phyloP scores from a whole-genome alignment of 2,888 invertebrate genomes.

The Eutolmus rufibarbis region DNA sequence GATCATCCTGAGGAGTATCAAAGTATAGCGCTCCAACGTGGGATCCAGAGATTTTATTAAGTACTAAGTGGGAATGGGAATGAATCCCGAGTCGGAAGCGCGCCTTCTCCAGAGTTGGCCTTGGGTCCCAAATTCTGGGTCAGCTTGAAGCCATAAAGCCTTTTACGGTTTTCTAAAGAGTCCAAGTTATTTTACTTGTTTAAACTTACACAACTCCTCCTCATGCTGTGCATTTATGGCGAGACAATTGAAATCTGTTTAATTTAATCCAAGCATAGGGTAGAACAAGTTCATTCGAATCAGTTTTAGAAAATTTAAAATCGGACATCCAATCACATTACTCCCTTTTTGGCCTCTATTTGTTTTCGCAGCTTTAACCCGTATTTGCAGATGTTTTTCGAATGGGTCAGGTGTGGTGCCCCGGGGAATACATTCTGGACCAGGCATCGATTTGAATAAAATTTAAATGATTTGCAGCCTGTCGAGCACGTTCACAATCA shows the following conservation, averaged over 20 bases:
- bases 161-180: not conserved
- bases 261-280: not conserved
- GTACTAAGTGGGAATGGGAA: slow-evolving; percentile 24
- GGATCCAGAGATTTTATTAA: slow-evolving; percentile 35
- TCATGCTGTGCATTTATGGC: not conserved
- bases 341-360: not conserved
- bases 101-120: not conserved
- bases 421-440: not conserved
- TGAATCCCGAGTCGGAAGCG: not conserved
- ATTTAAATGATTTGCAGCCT: not conserved
- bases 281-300: not conserved
- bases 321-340: not conserved
- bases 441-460: not conserved
- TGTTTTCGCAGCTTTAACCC: not conserved
- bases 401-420: not conserved
- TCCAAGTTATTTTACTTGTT: not conserved
- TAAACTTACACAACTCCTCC: not conserved
- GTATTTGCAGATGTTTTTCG: not conserved
- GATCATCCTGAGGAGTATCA: not conserved
- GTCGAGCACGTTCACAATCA: not conserved
- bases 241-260: not conserved
- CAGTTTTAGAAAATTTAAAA: not conserved
- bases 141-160: not conserved
- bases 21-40: not conserved
- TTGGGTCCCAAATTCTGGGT: not conserved